These are phyloP conservation scores for Andricus quercusramuli DNA, from an alignment of 2,888 invertebrate species.

Conservation along the genomic window DNA sequence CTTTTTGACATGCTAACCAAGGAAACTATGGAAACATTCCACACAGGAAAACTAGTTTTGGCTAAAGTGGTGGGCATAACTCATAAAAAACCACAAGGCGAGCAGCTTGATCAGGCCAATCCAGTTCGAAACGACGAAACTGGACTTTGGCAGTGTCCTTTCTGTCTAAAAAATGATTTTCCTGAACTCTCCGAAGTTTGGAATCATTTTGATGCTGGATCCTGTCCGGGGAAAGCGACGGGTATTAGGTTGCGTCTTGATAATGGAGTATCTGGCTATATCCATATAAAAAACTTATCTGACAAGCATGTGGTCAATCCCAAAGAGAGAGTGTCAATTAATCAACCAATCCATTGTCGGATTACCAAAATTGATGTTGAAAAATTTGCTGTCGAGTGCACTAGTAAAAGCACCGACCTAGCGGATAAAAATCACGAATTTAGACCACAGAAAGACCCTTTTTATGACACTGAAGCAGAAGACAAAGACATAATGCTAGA, in stretches of 20 bases:
- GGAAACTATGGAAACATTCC: constrained; percentile 96
- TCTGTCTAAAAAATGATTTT: constrained; percentile 97
- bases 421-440: constrained; percentile 94
- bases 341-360: constrained; percentile 91
- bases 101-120: constrained; percentile 96
- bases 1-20: constrained; percentile 97
- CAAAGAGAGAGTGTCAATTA: constrained; percentile 92
- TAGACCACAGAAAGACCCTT: constrained; percentile 92
- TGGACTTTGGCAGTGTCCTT: constrained; percentile 98
- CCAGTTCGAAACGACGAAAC: constrained; percentile 97
- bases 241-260: constrained; percentile 94
- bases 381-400: constrained; percentile 94
- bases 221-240: constrained; percentile 96
- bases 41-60: constrained; percentile 91
- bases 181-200: constrained; percentile 98
- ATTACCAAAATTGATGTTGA: constrained; percentile 97
- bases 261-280: constrained; percentile 95
- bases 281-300: constrained; percentile 95
- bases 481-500: constrained; percentile 88
- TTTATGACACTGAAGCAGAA: constrained; percentile 92
- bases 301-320: constrained; percentile 96
- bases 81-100: constrained; percentile 93
- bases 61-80: constrained; percentile 91
- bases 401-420: constrained; percentile 95
- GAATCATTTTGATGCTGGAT: constrained; percentile 98